Base-by-base conservation (phyloP, 2,113 vertebrate genomes). In the Phainopepla nitens region DNA sequence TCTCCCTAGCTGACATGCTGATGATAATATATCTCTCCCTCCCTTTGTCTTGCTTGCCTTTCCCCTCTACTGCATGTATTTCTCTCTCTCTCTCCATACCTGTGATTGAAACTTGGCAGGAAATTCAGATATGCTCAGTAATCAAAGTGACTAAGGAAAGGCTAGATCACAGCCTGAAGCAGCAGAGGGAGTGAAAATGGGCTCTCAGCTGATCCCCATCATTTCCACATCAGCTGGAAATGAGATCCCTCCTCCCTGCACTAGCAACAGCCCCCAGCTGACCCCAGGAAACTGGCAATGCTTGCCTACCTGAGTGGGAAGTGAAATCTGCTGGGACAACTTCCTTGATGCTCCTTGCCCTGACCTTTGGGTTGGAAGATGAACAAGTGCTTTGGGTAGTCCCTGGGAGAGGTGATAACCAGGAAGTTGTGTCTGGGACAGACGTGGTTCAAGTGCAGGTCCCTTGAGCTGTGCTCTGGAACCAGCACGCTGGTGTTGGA, bases 41-140 rank as follows among this genome's bases (percentile, higher is more conserved):
- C 64, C 62, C 56, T 83, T 92, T 82, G 69, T 53, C 51, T 94
- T 0, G 0, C 27, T 93, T 9, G 45, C 73, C 78, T 82, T 97
- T 95, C 72, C 54, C 64, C 47, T 89, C 68, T 57, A 57, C 50
- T 85, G n/a, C 31, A 45, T 61, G n/a, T 60, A 23, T 94, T 88
- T 94, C 17, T 87, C 53, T 77, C 28, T 77, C 28, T 68, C n/a
- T 28, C 72, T 78, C 73, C 58, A 77, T 93, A 29, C 47, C 75
- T 86, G 33, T 91, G 90, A 90, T 45, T 91, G 82, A 95, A 97
- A 90, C 54, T 93, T 92, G 88, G 87, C 95, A 95, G 85, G 24
- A 65, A 82, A 90, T 88, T 58, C 50, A 83, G 54, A 81, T 54
- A 49, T 20, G 19, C 47, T 90, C 54, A 77, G 73, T 62, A 49